Conservation (phyloP, 2,797 vertebrate genomes). For the Neopelma chrysocephalum region DNA sequence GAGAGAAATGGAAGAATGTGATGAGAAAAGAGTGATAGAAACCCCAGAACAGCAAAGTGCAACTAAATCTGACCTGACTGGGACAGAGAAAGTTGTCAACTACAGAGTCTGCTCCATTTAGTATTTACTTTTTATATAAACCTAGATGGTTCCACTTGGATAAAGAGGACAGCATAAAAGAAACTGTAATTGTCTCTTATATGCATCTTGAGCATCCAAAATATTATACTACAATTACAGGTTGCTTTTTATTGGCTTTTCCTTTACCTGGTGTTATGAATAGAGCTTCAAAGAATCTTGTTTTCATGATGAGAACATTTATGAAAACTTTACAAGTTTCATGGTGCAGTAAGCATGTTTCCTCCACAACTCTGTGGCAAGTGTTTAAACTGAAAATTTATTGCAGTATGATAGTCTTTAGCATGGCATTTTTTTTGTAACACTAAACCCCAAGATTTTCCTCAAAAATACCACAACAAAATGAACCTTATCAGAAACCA, state of each 20-base stretch:
- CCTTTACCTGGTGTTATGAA: background rate
- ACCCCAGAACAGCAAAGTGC: background rate
- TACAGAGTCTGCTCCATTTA: background rate
- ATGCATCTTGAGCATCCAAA: background rate
- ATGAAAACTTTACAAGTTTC: background rate
- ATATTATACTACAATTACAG: background rate
- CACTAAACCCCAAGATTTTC: conserved; percentile 17
- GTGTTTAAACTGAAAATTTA: conserved; percentile 7
- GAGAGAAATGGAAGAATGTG: background rate
- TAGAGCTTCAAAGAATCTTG: background rate
- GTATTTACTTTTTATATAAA: background rate
- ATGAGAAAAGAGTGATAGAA: background rate
- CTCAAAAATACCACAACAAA: no score
- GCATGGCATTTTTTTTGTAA: background rate
- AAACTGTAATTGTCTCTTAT: background rate
- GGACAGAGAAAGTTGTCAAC: rapidly evolving
- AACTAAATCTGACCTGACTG: background rate
- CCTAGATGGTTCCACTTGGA: background rate
- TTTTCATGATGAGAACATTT: background rate
- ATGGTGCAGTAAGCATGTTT: background rate
- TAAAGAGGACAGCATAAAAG: background rate
- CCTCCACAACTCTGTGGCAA: background rate
- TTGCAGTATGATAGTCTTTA: background rate
- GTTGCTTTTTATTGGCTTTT: background rate
- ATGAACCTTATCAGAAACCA: conserved; percentile 67